phyloP scores from a whole-genome alignment of 1,140 invertebrate species.

The Drosophila baimaii region DNA sequence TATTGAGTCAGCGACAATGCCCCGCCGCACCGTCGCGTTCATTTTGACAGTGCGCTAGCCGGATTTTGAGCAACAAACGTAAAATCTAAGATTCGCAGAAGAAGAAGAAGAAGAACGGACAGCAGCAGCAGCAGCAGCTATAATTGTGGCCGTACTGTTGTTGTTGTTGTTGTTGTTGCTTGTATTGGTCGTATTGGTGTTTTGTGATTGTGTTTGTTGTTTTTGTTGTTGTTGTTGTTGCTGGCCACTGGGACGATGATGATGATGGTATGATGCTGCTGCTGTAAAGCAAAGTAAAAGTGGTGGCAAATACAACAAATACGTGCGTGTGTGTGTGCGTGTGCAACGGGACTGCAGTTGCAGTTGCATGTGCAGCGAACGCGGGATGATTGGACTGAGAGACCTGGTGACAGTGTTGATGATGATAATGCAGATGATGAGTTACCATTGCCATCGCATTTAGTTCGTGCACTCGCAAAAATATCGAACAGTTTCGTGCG shows the following conservation, averaged over 20 bases:
- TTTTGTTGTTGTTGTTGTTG: constrained; percentile 24
- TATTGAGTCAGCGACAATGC: constrained; percentile 1
- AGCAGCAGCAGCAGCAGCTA: constrained; percentile 37
- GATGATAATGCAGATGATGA: constrained; percentile 15
- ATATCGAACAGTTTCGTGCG: constrained; percentile 56
- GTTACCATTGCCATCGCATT: constrained; percentile 6
- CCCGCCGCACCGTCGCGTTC: not conserved
- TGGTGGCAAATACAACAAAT: constrained; percentile 37
- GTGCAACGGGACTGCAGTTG: constrained; percentile 44
- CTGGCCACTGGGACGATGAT: constrained; percentile 36
- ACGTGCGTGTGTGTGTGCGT: constrained; percentile 30
- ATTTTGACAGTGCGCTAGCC: constrained; percentile 4
- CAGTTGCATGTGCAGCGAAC: constrained; percentile 20
- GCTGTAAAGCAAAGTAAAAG: constrained; percentile 38
- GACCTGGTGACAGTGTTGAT: constrained; percentile 12
- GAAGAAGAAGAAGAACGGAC: constrained; percentile 38
- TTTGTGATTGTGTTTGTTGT: constrained; percentile 23
- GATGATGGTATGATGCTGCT: constrained; percentile 23
- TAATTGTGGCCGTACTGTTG: constrained; percentile 37
- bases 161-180: constrained; percentile 23
- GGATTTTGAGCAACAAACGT: constrained; percentile 18
- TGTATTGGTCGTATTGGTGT: constrained; percentile 31
- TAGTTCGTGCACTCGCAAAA: constrained; percentile 29
- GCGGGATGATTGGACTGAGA: constrained; percentile 10
- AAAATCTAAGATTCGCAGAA: constrained; percentile 37